Evolutionary conservation across 2,797 vertebrate species (phyloP).

Genomic region (Oophaga sylvatica): DNA sequence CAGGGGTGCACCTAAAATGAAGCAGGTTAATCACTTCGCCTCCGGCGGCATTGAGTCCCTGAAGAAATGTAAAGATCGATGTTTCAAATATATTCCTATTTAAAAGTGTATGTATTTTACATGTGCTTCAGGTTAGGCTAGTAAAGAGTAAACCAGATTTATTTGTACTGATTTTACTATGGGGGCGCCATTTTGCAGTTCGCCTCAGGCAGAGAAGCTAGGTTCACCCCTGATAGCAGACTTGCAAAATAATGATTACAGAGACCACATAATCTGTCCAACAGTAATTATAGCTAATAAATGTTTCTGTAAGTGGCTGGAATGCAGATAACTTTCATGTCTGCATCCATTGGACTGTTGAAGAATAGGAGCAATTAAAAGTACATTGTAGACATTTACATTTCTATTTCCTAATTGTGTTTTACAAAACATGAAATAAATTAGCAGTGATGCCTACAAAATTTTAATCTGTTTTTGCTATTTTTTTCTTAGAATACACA

Average conservation of each 20-base stretch:
- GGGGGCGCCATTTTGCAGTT: too few species aligned
- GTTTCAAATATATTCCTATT: too few species aligned
- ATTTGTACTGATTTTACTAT: too few species aligned
- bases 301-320: neutral
- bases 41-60: too few species aligned
- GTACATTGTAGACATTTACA: neutral
- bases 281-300: neutral
- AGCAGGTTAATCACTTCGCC: too few species aligned
- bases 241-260: neutral
- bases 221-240: neutral
- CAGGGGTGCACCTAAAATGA: too few species aligned
- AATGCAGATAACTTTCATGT: neutral
- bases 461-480: neutral
- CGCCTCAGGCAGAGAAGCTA: too few species aligned
- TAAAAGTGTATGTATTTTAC: too few species aligned
- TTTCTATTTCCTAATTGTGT: slow-evolving; percentile 15
- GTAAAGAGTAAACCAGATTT: too few species aligned
- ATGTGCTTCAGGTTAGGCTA: too few species aligned
- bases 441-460: slow-evolving; percentile 2
- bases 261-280: neutral
- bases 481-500: slow-evolving; percentile 21
- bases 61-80: too few species aligned
- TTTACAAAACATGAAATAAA: slow-evolving; percentile 11
- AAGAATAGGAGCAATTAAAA: neutral
- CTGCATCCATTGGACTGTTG: neutral